Percentiles rank a stretch among this genome's conserved stretches.
These are phyloP conservation scores for Phylloscopus trochilus DNA, from an alignment of 2,113 vertebrate genomes.

Conservation along the genomic window DNA sequence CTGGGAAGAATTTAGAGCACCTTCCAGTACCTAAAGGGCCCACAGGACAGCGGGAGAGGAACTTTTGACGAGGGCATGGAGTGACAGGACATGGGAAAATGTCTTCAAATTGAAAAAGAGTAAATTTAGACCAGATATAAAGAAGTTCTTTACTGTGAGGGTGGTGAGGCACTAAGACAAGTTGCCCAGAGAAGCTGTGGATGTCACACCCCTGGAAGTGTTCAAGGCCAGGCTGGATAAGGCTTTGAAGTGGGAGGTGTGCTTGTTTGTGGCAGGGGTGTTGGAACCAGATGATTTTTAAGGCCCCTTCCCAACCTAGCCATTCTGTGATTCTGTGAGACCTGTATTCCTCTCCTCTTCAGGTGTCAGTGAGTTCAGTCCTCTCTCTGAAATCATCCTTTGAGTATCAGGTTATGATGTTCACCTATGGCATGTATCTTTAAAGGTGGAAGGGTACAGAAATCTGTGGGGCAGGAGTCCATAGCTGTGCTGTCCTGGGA, in stretches of 20 bases:
- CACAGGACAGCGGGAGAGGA: background rate
- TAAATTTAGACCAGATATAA: background rate
- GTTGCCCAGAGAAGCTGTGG: background rate
- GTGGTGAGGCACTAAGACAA: background rate
- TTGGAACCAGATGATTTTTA: background rate
- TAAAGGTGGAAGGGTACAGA: background rate
- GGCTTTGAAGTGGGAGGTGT: background rate
- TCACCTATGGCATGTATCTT: accelerated
- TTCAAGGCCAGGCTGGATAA: background rate
- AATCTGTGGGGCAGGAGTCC: accelerated
- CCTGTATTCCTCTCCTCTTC: background rate
- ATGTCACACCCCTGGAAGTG: background rate
- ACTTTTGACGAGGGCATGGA: background rate
- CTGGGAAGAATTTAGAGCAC: background rate
- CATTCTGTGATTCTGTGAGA: background rate
- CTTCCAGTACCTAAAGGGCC: background rate
- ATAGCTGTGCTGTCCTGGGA: background rate
- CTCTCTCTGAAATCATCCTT: background rate
- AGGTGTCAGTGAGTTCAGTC: background rate
- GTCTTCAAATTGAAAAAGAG: background rate
- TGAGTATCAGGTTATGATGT: accelerated
- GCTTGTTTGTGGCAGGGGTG: background rate
- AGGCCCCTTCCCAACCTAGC: background rate
- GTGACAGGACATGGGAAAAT: background rate
- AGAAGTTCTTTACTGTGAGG: background rate